Base-by-base conservation (phyloP, 2,888 invertebrate species). In the Ennomos erosarius region DNA sequence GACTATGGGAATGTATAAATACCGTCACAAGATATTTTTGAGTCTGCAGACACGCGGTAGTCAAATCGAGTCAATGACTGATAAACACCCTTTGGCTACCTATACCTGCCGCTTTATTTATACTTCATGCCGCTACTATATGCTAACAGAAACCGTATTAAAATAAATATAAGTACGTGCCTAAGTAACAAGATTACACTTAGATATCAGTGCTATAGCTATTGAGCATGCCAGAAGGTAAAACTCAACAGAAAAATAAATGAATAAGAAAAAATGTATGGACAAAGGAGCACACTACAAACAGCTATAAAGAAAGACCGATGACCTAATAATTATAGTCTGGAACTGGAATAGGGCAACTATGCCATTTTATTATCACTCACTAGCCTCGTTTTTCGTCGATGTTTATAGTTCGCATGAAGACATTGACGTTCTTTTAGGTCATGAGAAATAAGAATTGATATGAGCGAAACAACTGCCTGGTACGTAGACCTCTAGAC, bases 361-460 rank as follows among this genome's bases (percentile, higher is more conserved):
- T 64, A 69, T 70, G 67, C 69, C 65, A 69, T 73, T 70, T 70
- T 69, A 74, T 76, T 71, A 72, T 67, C 63, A 65, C 61, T 74
- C 75, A 65, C 67, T 73, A 76, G 62, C 75, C 75, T 69, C 66
- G 68, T 76, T 75, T 72, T 60, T 43, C 1, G 53, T 50, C 58
- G 60, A 60, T 69, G 69, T 75, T 75, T 72, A 75, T 73, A 63
- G 73, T 69, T 74, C 63, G 62, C 65, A 71, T 60, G 55, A 68
- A 70, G 70, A 66, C 62, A 68, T 68, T 64, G 62, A 45, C 55
- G 65, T 67, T 75, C 71, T 72, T 74, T 70, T 71, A 59, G 70
- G 68, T 66, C 67, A 61, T 50, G 51, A 55, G 26, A 26, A 1
- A 16, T 16, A 26, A 26, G 51, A 51, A 43, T 55, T 51, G 39